Conservation (phyloP, 1,140 invertebrate species). For the Zaprionus vittiger region DNA sequence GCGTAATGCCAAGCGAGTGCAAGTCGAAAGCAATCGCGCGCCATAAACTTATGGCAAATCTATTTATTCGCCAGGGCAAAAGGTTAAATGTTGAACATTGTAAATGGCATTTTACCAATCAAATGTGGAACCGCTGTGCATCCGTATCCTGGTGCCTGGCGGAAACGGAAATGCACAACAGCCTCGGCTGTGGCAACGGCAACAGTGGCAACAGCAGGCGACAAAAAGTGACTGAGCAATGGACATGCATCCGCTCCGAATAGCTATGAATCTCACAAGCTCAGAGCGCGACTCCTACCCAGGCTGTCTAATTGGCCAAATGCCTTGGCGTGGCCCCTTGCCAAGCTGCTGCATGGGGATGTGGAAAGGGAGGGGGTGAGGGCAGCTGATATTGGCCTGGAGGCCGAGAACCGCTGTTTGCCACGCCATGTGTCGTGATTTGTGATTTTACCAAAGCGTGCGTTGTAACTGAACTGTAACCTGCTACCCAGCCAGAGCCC, state of each 20-base stretch:
- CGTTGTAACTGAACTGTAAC: conserved; percentile 49
- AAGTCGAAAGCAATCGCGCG: background rate
- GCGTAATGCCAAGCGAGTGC: conserved; percentile 38
- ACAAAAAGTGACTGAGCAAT: conserved; percentile 53
- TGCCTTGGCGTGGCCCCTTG: conserved; percentile 2
- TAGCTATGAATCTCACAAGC: conserved; percentile 22
- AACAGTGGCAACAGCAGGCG: conserved; percentile 32
- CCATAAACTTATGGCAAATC: conserved; percentile 39
- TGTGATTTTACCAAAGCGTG: conserved; percentile 49
- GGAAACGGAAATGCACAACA: conserved; percentile 76
- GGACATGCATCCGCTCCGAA: conserved; percentile 45
- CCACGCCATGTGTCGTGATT: conserved; percentile 82
- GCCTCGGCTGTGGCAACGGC: conserved; percentile 19
- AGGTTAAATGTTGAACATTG: conserved; percentile 76
- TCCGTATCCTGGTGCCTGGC: conserved; percentile 30
- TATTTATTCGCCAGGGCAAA: conserved; percentile 62
- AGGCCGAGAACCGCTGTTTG: conserved; percentile 61
- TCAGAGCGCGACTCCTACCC: background rate
- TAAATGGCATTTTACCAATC: conserved; percentile 54
- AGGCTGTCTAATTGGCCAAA: conserved; percentile 25
- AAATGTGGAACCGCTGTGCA: conserved; percentile 47
- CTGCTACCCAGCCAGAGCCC: conserved; percentile 10
- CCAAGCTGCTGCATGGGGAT: background rate
- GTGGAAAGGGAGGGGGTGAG: background rate
- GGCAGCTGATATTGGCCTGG: conserved; percentile 17